These are phyloP conservation scores for Cepaea nemoralis DNA, from an alignment of 1,140 invertebrate genomes.

Conservation along the genomic window DNA sequence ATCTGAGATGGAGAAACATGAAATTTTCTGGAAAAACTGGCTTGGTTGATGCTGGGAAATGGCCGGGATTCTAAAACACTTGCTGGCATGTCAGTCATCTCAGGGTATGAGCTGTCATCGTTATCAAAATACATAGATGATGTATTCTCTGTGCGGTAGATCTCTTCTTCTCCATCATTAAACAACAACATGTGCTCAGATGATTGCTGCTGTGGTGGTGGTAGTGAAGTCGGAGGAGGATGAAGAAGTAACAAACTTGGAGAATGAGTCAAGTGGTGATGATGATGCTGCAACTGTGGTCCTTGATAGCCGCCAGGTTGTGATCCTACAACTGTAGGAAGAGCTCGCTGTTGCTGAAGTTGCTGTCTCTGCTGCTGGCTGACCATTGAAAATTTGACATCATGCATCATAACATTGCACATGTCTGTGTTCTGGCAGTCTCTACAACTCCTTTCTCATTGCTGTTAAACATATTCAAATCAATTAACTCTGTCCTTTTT, in stretches of 20 bases:
- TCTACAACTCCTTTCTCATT: constrained; percentile 69
- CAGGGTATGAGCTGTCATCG: constrained; percentile 77
- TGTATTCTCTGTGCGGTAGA: constrained; percentile 77
- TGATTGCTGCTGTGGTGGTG: constrained; percentile 42
- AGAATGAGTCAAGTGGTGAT: not conserved
- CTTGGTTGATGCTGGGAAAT: constrained; percentile 51
- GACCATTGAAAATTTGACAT: constrained; percentile 62
- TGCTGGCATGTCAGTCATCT: constrained; percentile 73
- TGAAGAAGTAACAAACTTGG: constrained; percentile 28
- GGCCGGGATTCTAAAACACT: constrained; percentile 47
- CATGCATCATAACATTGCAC: constrained; percentile 68
- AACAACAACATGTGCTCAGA: constrained; percentile 59
- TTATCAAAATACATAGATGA: constrained; percentile 77
- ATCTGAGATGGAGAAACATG: constrained; percentile 7
- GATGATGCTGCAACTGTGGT: constrained; percentile 21
- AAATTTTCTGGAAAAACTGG: constrained; percentile 38
- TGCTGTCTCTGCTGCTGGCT: constrained; percentile 56
- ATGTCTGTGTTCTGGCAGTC: constrained; percentile 71
- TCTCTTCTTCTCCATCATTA: constrained; percentile 72
- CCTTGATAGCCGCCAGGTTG: not conserved
- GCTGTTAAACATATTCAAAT: constrained; percentile 67
- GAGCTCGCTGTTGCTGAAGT: constrained; percentile 41
- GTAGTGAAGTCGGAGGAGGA: constrained; percentile 8
- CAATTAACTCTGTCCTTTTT: constrained; percentile 47
- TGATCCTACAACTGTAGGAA: constrained; percentile 10